Evolutionary conservation across 1,140 invertebrate species (phyloP).

Genomic region (Nasonia vitripennis): DNA sequence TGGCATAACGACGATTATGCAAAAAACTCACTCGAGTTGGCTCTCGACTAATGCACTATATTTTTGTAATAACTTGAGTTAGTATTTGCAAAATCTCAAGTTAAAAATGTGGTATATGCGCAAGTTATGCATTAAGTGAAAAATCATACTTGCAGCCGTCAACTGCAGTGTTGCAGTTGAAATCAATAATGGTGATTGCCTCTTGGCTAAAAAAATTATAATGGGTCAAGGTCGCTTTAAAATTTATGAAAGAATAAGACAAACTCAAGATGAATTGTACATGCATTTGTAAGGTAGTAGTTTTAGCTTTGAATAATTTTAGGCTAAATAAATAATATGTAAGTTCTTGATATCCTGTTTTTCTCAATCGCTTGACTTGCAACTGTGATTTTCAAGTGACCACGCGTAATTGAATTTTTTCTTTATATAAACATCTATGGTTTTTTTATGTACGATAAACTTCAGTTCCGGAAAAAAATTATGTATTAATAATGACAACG

Average conservation of each 20-base stretch:
- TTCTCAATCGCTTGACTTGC: slow-evolving; percentile 22
- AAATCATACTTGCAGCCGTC: slow-evolving; percentile 11
- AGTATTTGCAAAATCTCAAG: background rate
- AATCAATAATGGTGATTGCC: slow-evolving; percentile 26
- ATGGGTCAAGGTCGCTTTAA: slow-evolving; percentile 41
- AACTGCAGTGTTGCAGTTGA: slow-evolving; percentile 7
- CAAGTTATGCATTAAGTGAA: slow-evolving; percentile 24
- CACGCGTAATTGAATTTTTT: background rate
- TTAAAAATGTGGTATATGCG: slow-evolving; percentile 33
- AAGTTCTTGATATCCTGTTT: slow-evolving; percentile 31
- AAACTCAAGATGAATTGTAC: slow-evolving; percentile 27
- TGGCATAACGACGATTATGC: slow-evolving; percentile 83
- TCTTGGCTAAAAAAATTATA: slow-evolving; percentile 19
- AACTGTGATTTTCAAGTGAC: slow-evolving; percentile 50
- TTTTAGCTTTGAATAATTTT: slow-evolving; percentile 47
- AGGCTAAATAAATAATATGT: slow-evolving; percentile 36
- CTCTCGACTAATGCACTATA: slow-evolving; percentile 45
- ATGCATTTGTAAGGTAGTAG: slow-evolving; percentile 40
- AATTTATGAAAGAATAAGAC: slow-evolving; percentile 21
- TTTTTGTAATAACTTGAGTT: slow-evolving; percentile 55
- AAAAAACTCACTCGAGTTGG: slow-evolving; percentile 51
- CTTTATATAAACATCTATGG: background rate
- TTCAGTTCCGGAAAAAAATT: slow-evolving; percentile 21
- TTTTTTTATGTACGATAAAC: slow-evolving; percentile 28
- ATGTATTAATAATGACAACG: slow-evolving; percentile 31